Conservation (phyloP, 2,113 vertebrate species). For the Platanista minor region DNA sequence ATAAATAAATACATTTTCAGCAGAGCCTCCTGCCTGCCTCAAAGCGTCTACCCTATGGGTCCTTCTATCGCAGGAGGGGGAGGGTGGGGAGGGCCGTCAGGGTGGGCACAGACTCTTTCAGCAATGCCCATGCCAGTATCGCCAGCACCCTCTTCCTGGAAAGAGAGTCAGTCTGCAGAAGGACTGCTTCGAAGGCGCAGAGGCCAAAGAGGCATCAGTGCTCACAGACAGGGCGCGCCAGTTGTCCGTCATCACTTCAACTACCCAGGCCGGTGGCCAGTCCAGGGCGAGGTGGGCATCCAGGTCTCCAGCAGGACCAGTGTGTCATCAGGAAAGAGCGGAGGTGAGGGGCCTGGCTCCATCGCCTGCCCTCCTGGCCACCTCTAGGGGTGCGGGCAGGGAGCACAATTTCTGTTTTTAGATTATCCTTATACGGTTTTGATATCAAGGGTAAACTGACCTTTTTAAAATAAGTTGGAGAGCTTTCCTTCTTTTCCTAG, state of each 20-base stretch:
- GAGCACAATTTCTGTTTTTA: neutral
- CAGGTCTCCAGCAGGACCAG: constrained; percentile 69
- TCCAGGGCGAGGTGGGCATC: neutral
- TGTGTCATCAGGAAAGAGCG: constrained; percentile 59
- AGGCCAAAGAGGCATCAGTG: neutral
- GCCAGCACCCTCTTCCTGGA: no score
- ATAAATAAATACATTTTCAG: constrained; percentile 50
- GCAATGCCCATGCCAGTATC: neutral
- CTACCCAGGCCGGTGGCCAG: constrained; percentile 28
- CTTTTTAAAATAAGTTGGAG: neutral
- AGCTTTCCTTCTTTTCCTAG: neutral
- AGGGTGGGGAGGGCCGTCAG: neutral
- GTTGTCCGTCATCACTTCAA: neutral
- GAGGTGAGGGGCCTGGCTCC: neutral
- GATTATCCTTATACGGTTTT: neutral
- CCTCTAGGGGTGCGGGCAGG: no score
- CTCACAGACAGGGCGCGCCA: neutral
- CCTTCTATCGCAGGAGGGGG: neutral
- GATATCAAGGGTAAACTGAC: neutral
- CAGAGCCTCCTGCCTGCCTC: neutral
- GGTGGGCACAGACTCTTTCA: neutral
- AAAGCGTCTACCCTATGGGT: neutral
- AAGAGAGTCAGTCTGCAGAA: neutral
- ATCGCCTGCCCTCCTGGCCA: neutral
- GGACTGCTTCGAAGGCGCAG: neutral